Conservation (phyloP, 2,888 invertebrate species). For the Automeris io region DNA sequence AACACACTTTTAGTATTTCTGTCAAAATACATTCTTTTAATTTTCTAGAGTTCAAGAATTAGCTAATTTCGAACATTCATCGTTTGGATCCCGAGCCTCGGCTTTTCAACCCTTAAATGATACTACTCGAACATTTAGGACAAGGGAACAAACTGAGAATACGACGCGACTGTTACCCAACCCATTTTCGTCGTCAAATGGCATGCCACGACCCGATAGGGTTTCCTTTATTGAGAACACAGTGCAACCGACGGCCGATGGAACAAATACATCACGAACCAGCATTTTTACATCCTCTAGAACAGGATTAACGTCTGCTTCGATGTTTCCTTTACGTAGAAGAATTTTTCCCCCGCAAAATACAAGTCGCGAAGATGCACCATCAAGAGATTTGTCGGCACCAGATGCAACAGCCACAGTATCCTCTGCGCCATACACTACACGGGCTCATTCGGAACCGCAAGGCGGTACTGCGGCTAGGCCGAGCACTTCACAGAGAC, state of each 20-base stretch:
- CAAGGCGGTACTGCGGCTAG: constrained; percentile 19
- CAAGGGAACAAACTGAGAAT: constrained; percentile 46
- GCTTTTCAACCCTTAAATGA: constrained; percentile 61
- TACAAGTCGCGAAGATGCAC: constrained; percentile 14
- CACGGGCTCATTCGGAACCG: constrained; percentile 13
- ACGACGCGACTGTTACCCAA: constrained; percentile 53
- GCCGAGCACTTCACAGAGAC: constrained; percentile 22
- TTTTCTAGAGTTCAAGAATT: constrained; percentile 40
- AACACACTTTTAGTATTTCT: neutral
- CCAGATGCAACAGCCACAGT: constrained; percentile 15
- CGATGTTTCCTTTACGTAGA: constrained; percentile 33
- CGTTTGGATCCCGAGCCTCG: constrained; percentile 56
- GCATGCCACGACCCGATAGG: constrained; percentile 30
- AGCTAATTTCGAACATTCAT: constrained; percentile 36
- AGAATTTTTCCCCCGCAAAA: constrained; percentile 32
- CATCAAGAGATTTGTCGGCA: constrained; percentile 12
- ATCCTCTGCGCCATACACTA: constrained; percentile 13
- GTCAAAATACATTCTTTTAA: constrained; percentile 5
- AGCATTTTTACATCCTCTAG: constrained; percentile 55
- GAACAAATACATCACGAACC: constrained; percentile 50
- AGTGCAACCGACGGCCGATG: constrained; percentile 21
- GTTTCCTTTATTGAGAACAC: constrained; percentile 28
- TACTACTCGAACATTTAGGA: constrained; percentile 38
- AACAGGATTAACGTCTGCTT: constrained; percentile 27
- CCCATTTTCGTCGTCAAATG: constrained; percentile 51